Percentiles rank a stretch among this genome's conserved stretches.
These are phyloP conservation scores for Typhlomys cinereus DNA, from an alignment of 2,113 vertebrate genomes.

Conservation along the genomic window DNA sequence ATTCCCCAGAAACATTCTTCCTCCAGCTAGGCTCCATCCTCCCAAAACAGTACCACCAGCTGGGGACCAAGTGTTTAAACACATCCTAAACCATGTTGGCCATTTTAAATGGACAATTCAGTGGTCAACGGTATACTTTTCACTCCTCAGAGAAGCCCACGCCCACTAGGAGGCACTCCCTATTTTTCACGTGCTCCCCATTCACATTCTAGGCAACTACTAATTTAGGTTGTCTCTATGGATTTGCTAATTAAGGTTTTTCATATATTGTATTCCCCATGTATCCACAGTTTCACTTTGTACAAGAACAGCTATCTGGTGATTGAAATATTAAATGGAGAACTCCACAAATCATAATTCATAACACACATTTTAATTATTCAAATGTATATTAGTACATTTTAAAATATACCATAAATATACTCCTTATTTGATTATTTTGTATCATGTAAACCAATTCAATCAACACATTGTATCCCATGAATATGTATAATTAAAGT, in stretches of 20 bases:
- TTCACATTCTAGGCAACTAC: neutral
- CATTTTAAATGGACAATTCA: neutral
- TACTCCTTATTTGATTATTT: neutral
- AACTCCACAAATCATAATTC: neutral
- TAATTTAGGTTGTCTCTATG: neutral
- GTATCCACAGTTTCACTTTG: neutral
- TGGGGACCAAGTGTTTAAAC: neutral
- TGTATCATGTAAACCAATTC: neutral
- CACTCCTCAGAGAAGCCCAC: neutral
- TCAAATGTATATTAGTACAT: neutral
- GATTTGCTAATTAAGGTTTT: neutral
- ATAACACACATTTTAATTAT: neutral
- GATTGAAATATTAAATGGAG: neutral
- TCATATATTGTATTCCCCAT: neutral
- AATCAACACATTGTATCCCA: neutral
- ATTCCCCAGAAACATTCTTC: neutral
- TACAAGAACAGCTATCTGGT: neutral
- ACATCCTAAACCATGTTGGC: neutral
- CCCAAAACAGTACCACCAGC: neutral
- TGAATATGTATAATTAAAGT: neutral
- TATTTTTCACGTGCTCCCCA: rapidly evolving
- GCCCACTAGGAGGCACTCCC: neutral
- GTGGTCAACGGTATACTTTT: neutral
- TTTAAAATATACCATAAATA: neutral
- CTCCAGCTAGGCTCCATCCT: neutral